Evolutionary conservation across 2,888 invertebrate species (phyloP).

Genomic region (Clostera curtula): DNA sequence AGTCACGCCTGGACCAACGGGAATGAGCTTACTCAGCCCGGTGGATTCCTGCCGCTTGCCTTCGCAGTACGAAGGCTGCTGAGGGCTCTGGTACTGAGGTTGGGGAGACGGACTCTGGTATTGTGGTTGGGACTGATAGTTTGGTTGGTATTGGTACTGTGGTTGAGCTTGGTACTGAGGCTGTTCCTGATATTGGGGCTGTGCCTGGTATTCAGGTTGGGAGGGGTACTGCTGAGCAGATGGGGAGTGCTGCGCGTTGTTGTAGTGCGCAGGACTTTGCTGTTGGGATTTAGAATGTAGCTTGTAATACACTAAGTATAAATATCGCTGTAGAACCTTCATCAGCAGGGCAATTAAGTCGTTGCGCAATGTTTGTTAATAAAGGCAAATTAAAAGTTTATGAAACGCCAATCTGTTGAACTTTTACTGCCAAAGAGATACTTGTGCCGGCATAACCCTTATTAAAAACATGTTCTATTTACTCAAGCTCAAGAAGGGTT

Average conservation of each 20-base stretch:
- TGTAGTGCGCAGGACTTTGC: slow-evolving; percentile 65
- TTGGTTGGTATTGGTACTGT: slow-evolving; percentile 22
- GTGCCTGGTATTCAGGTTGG: slow-evolving; percentile 29
- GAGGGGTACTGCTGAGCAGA: slow-evolving; percentile 21
- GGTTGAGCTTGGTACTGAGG: slow-evolving; percentile 30
- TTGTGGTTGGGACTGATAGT: slow-evolving; percentile 19
- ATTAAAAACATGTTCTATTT: too few species aligned
- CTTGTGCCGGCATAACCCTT: too few species aligned
- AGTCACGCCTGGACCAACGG: slow-evolving; percentile 53
- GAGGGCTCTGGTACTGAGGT: slow-evolving; percentile 22
- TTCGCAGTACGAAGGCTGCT: slow-evolving; percentile 47
- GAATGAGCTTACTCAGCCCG: slow-evolving; percentile 66
- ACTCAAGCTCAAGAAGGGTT: too few species aligned
- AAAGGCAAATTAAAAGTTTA: too few species aligned
- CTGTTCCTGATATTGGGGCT: slow-evolving; percentile 26
- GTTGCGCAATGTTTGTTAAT: background rate
- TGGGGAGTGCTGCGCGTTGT: slow-evolving; percentile 64
- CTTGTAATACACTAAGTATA: slow-evolving; percentile 28
- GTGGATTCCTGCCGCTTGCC: slow-evolving; percentile 55
- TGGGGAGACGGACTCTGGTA: slow-evolving; percentile 25
- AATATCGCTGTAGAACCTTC: slow-evolving; percentile 3
- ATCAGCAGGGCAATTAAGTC: background rate
- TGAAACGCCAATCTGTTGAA: too few species aligned
- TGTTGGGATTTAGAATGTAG: slow-evolving; percentile 46
- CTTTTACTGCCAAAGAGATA: too few species aligned